These are phyloP conservation scores for Channa argus DNA, from an alignment of 2,113 vertebrate genomes.

Conservation along the genomic window DNA sequence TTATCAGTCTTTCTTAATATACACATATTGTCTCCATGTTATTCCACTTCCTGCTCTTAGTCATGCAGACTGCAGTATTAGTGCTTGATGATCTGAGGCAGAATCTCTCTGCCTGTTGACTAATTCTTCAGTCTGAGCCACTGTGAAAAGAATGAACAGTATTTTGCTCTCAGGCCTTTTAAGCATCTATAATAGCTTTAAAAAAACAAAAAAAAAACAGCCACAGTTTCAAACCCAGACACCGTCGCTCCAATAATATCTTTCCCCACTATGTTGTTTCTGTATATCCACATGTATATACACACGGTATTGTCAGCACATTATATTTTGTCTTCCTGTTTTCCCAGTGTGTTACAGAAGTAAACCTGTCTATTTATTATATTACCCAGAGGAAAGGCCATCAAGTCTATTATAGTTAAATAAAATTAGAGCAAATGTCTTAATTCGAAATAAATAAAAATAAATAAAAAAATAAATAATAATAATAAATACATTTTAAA, in stretches of 20 bases:
- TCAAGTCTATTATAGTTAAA: neutral
- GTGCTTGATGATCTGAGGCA: slow-evolving; percentile 10
- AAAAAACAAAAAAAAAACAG: neutral
- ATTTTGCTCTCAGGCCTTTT: slow-evolving; percentile 6
- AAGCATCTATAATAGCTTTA: neutral
- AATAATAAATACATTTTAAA: no score
- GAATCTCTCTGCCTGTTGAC: slow-evolving; percentile 9
- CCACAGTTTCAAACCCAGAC: neutral
- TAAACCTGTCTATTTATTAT: no score
- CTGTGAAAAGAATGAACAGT: slow-evolving; percentile 22
- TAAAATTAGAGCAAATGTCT: neutral
- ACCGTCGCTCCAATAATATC: neutral
- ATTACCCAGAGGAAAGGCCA: neutral
- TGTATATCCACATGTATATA: neutral
- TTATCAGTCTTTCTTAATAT: slow-evolving; percentile 29
- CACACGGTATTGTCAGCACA: neutral
- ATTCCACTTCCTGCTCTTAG: neutral
- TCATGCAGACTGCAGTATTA: neutral
- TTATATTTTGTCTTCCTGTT: neutral
- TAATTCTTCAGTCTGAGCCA: slow-evolving; percentile 12
- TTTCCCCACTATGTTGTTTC: neutral
- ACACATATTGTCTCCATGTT: neutral
- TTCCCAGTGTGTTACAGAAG: neutral
- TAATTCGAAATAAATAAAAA: no score
- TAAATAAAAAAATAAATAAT: no score